Evolutionary conservation across 2,113 vertebrate species (phyloP), one percentile per base, ranked within the genome.

Genomic region (Oxygymnocypris stewartii): DNA sequence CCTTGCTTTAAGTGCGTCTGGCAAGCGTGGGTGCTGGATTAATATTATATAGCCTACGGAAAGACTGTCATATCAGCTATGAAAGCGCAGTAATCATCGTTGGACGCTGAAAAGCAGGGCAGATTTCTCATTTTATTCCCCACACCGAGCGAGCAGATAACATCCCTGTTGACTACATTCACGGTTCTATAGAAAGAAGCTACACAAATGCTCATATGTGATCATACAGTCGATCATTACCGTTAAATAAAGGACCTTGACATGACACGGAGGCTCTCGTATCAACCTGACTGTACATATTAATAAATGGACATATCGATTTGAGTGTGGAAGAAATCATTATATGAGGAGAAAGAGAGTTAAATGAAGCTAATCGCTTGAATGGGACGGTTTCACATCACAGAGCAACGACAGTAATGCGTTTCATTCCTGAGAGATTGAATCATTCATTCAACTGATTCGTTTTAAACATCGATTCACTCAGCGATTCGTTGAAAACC

Each of bases 1-100:
- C 94, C 94, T 94, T 93, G 88, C 93, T 94, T 94, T 95, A 95
- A 95, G 93, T 94, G 93, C 91, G 93, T 93, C 90, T 88, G 92
- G 90, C 91, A 91, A 23, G 93, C 90, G 93, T 94, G 94, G 93
- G 92, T 93, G 94, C 93, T 85, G 94, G 94, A 95, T 95, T 95
- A 95, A 95, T 95, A 95, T 94, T 95, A 93, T 93, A 95, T 93
- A 91, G 94, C 94, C 94, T 92, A 90, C 91, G 93, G 94, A 94
- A 92, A 92, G 90, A 91, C 91, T 81, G 91, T 93, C 93, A 93
- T 93, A 94, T 95, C 94, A 87, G 94, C 89, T 86, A 87, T 86
- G 91, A 91, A 92, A 91, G 93, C 93, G 92, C 88, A 90, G 93
- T 94, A 93, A 95, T 92, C 92, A 94, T 91, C 91, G 91, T 90